Evolutionary conservation across 2,113 vertebrate genomes (phyloP).

Genomic region (Dicrurus megarhynchus): DNA sequence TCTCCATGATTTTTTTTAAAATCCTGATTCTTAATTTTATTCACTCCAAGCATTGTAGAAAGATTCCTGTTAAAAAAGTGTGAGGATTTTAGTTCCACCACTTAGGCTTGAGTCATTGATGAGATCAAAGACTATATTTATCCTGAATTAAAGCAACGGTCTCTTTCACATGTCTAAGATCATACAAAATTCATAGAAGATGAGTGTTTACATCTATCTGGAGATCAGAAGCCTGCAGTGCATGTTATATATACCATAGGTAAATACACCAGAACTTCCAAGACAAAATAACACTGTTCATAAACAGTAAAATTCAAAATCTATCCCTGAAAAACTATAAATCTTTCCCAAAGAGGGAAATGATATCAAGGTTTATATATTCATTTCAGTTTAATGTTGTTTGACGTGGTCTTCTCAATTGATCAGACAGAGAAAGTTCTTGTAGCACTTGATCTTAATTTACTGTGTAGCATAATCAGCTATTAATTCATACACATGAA

Average conservation of each 20-base stretch:
- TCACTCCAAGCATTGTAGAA: background rate
- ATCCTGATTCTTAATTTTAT: background rate
- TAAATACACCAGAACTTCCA: accelerated
- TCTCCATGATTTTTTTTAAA: background rate
- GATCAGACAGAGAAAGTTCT: background rate
- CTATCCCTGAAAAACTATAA: background rate
- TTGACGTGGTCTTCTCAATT: background rate
- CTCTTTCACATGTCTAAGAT: background rate
- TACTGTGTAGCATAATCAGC: background rate
- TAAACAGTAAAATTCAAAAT: background rate
- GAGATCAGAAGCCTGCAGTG: background rate
- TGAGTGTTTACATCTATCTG: background rate
- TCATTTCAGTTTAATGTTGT: background rate
- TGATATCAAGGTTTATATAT: background rate
- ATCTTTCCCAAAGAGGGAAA: background rate
- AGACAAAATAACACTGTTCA: background rate
- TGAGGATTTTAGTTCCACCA: background rate
- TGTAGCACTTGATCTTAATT: background rate
- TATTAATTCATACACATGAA: background rate
- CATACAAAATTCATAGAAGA: background rate
- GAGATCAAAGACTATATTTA: background rate
- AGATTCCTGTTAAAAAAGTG: background rate
- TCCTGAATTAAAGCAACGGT: background rate
- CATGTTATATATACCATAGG: background rate
- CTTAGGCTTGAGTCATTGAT: background rate